Conservation (phyloP, 2,888 invertebrate genomes). For the Ormyrus pomaceus region DNA sequence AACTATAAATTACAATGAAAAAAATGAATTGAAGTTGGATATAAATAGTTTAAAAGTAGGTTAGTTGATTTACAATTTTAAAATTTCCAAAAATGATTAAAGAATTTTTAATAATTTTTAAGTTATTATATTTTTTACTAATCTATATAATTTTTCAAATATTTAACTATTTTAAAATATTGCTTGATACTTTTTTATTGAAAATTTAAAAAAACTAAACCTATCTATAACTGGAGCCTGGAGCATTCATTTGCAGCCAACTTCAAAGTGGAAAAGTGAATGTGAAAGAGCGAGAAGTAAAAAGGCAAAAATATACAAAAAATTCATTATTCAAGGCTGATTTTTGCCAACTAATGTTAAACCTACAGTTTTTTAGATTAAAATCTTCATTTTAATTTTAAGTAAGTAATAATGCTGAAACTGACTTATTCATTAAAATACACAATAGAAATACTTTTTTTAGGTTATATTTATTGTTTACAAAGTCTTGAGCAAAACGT, state of each 20-base stretch:
- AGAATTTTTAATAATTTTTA: no score
- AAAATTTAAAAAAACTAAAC: not conserved
- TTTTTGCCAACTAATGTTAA: slow-evolving; percentile 27
- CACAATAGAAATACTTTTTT: not conserved
- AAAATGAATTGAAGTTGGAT: no score
- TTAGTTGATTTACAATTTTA: no score
- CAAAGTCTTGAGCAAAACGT: slow-evolving; percentile 7
- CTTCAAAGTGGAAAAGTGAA: not conserved
- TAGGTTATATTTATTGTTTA: slow-evolving; percentile 54
- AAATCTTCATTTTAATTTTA: not conserved
- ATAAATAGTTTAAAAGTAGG: no score
- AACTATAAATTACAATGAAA: no score
- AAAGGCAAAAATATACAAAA: not conserved
- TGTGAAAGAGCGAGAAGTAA: not conserved
- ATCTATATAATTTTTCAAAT: no score
- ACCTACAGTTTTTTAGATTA: not conserved
- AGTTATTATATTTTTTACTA: no score
- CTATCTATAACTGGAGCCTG: not conserved
- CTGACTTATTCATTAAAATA: not conserved
- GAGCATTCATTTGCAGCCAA: not conserved
- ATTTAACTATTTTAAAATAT: no score
- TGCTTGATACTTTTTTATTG: not conserved
- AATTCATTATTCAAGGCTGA: slow-evolving; percentile 7
- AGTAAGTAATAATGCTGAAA: slow-evolving; percentile 1
- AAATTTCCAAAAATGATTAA: no score